Base-by-base conservation (phyloP, 2,888 invertebrate species). In the Lampropteryx suffumata region DNA sequence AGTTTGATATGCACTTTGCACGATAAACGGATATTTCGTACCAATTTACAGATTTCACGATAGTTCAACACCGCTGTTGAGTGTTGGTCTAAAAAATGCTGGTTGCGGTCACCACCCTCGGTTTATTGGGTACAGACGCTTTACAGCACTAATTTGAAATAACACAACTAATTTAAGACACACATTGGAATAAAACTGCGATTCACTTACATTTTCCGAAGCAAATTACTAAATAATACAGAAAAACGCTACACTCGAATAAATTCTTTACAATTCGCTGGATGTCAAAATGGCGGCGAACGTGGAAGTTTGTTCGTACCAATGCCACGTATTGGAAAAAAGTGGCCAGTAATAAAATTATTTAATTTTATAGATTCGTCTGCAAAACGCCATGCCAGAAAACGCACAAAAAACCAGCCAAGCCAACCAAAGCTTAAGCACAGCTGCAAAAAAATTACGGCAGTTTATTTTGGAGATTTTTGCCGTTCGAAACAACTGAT, bases 251-350 rank as follows among this genome's bases (percentile, higher is more conserved):
- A 91, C 92, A 93, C 92, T 93, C 92, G 92, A 92, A 92, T 89
- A 91, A 91, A 92, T 91, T 92, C 93, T 92, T 91, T 91, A 82
- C 83, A 92, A 92, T 92, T 92, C 92, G 91, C 92, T 93, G 92
- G 92, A 93, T 94, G 94, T 94, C 94, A 95, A 95, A 94, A 95
- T 95, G 95, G 90, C 90, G 90, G 94, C 94, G 94, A 94, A 94
- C 93, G 93, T 93, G 92, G 92, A 94, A 92, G 92, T 92, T 33
- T 92, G 88, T 92, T 93, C 92, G 92, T 92, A 92, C 92, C 92
- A 92, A 91, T 94, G 95, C 95, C 95, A 95, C 95, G 94, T 95
- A 94, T 93, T 91, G 94, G 74, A 62, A 76, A 72, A 87, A 88
- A 88, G 85, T 90, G 88, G 87, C 90, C 90, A 90, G 89, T 74